Conservation (phyloP, 2,888 invertebrate genomes). For the Macrophya annulata region DNA sequence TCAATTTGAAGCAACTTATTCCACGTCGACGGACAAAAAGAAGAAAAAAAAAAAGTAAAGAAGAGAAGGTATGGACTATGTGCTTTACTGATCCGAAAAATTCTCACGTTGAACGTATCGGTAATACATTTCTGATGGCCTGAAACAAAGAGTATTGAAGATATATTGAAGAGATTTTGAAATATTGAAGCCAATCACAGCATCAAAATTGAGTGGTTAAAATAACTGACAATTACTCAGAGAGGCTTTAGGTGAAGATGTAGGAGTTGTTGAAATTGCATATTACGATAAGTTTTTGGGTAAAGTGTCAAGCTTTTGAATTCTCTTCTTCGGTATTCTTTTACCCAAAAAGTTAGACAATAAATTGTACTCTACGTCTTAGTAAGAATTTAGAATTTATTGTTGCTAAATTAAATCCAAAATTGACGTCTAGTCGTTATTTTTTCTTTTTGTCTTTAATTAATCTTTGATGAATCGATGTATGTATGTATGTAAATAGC, state of each 20-base stretch:
- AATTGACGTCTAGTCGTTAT: not conserved
- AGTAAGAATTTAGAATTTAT: not conserved
- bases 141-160: not conserved
- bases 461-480: not conserved
- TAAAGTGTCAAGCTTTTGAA: too few species aligned
- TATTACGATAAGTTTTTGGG: not conserved
- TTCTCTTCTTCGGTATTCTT: too few species aligned
- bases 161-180: not conserved
- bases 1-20: not conserved
- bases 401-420: not conserved
- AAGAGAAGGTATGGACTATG: not conserved
- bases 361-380: not conserved
- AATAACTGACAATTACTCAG: too few species aligned
- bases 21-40: not conserved
- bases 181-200: constrained; percentile 3
- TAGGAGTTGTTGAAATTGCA: not conserved
- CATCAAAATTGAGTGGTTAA: not conserved
- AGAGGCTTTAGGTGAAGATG: not conserved
- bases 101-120: constrained; percentile 11
- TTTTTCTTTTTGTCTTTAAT: not conserved
- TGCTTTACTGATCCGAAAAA: not conserved
- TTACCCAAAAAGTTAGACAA: too few species aligned
- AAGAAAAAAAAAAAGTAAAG: not conserved
- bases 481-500: not conserved
- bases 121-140: not conserved